Percentiles rank a stretch among this genome's conserved stretches.
These are phyloP conservation scores for Rhopalosiphum maidis DNA, from an alignment of 1,140 invertebrate genomes.

Conservation along the genomic window DNA sequence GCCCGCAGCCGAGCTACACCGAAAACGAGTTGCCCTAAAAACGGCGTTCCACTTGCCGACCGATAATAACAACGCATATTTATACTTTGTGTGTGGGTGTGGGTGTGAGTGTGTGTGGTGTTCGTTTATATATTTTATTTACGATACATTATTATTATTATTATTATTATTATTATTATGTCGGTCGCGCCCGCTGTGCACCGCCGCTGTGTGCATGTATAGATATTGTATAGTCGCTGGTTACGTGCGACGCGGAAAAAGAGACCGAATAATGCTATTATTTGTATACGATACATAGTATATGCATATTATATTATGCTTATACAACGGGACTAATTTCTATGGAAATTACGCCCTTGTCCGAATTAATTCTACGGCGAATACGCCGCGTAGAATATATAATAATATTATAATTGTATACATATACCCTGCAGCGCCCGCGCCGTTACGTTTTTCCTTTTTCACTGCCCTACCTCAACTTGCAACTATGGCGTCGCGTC, in stretches of 20 bases:
- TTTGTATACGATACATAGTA: not conserved
- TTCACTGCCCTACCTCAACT: constrained; percentile 25
- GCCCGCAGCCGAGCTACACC: not conserved
- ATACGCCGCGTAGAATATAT: not conserved
- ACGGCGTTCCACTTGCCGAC: not conserved
- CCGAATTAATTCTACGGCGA: not conserved
- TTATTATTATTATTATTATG: not conserved
- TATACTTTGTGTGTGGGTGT: not conserved
- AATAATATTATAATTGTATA: not conserved
- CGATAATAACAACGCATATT: constrained; percentile 1
- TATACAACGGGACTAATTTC: not conserved
- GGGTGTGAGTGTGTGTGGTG: not conserved
- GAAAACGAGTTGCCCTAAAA: constrained; percentile 20
- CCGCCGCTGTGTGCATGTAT: no score
- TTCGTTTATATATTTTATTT: not conserved
- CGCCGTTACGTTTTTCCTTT: not conserved
- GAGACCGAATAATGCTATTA: not conserved
- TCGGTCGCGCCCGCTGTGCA: not conserved
- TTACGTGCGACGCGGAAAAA: not conserved
- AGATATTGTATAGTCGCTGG: not conserved
- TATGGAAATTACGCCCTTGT: not conserved
- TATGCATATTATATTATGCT: constrained; percentile 4
- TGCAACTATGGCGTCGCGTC: not conserved
- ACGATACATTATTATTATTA: not conserved
- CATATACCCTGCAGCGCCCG: not conserved